A percentile compares a stretch with the other conserved stretches of the same genome.
These are phyloP conservation scores for Erethizon dorsatum DNA, from an alignment of 2,797 vertebrate species.

Conservation along the genomic window DNA sequence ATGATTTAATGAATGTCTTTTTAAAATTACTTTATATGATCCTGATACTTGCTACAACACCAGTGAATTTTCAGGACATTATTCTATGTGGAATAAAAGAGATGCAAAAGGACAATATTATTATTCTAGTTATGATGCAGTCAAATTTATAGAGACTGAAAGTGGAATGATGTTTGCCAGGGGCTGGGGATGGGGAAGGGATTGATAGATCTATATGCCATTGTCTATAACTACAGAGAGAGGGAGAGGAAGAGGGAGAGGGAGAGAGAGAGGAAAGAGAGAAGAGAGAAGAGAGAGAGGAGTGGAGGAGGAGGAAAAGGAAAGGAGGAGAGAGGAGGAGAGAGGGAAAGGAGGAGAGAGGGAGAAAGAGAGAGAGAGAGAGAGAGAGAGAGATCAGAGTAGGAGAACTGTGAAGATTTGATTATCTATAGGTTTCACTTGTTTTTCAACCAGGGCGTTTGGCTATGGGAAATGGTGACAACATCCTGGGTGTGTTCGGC, in stretches of 20 bases:
- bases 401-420: background rate
- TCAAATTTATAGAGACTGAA: background rate
- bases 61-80: background rate
- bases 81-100: slow-evolving; percentile 7
- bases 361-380: background rate
- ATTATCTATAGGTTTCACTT: slow-evolving; percentile 60
- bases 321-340: no score
- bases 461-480: slow-evolving; percentile 28
- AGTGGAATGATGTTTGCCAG: background rate
- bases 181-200: background rate
- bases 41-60: background rate
- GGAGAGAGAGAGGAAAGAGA: no score
- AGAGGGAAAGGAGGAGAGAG: background rate
- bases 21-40: background rate
- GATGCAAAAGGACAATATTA: background rate
- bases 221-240: background rate
- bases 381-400: background rate
- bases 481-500: background rate
- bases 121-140: background rate
- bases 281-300: no score
- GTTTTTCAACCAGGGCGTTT: slow-evolving; percentile 29
- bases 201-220: background rate
- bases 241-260: background rate
- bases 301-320: no score
- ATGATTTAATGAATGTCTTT: slow-evolving; percentile 36